phyloP scores from a whole-genome alignment of 2,888 invertebrate species.

The Synergus itoensis region DNA sequence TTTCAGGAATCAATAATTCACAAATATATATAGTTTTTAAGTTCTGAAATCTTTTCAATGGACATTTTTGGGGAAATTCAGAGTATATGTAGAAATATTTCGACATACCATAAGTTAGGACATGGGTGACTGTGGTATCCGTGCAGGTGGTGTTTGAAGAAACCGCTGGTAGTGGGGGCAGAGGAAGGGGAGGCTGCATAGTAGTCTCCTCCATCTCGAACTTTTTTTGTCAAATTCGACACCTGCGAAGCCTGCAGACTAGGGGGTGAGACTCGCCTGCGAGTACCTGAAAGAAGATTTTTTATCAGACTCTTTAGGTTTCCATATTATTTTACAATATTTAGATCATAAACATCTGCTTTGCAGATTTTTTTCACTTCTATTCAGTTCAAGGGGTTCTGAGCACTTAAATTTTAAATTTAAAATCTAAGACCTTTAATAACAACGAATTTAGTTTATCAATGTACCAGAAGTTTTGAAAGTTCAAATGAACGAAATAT shows the following conservation, averaged over 20 bases:
- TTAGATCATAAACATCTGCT: neutral
- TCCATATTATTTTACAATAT: neutral
- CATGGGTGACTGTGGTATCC: slow-evolving; percentile 80
- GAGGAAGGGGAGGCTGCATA: slow-evolving; percentile 34
- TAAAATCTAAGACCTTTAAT: neutral
- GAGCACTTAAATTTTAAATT: neutral
- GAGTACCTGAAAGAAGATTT: slow-evolving; percentile 24
- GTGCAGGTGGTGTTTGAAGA: slow-evolving; percentile 43
- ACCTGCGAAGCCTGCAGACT: slow-evolving; percentile 42
- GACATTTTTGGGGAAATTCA: slow-evolving; percentile 6
- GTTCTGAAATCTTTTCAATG: neutral
- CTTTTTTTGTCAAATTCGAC: slow-evolving; percentile 52
- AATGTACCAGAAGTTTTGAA: too few species aligned
- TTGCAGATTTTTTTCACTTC: neutral
- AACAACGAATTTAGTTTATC: too few species aligned
- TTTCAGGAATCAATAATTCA: neutral
- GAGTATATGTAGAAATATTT: slow-evolving; percentile 43
- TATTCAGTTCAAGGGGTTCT: neutral
- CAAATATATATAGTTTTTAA: neutral
- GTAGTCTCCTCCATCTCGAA: slow-evolving; percentile 25
- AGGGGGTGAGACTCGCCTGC: neutral
- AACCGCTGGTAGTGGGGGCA: slow-evolving; percentile 50
- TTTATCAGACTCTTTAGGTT: neutral
- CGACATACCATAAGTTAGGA: slow-evolving; percentile 80
- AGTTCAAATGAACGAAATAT: too few species aligned